These are phyloP conservation scores for Sarcophaga carnaria DNA, from an alignment of 2,888 invertebrate species.

Conservation along the genomic window DNA sequence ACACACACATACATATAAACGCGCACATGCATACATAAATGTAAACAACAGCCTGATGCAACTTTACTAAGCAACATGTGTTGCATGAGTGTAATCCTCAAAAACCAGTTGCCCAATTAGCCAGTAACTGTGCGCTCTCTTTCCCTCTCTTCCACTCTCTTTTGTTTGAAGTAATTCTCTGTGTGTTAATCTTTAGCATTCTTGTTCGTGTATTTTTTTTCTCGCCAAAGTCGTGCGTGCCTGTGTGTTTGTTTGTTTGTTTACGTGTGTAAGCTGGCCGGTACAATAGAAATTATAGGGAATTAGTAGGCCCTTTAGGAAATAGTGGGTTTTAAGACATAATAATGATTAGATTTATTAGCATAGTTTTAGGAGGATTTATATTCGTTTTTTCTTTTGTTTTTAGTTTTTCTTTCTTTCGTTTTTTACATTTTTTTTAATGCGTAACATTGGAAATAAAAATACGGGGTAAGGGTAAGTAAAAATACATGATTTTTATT, in stretches of 20 bases:
- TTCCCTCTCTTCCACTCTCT: not conserved
- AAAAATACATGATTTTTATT: not conserved
- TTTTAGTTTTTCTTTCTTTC: too few relatives aligned
- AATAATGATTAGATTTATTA: not conserved
- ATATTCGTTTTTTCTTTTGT: not conserved
- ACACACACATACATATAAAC: not conserved
- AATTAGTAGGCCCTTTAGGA: not conserved
- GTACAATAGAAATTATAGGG: not conserved
- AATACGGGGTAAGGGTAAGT: too few relatives aligned
- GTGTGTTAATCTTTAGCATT: not conserved
- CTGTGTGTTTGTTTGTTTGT: slow-evolving; percentile 1
- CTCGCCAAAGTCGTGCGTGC: not conserved
- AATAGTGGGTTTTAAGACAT: slow-evolving; percentile 2
- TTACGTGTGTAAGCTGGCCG: slow-evolving; percentile 6
- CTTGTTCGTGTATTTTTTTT: not conserved
- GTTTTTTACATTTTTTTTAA: too few relatives aligned
- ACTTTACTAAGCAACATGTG: too few relatives aligned
- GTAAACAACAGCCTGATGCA: not conserved
- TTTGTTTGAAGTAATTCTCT: not conserved
- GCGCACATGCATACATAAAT: not conserved
- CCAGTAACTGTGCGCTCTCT: not conserved
- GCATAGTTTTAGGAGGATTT: slow-evolving; percentile 11
- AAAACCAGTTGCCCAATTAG: not conserved
- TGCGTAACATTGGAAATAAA: too few relatives aligned
- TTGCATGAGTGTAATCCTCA: too few relatives aligned